Base-by-base conservation (phyloP, 2,113 vertebrate species). In the Dendropsophus ebraccatus region DNA sequence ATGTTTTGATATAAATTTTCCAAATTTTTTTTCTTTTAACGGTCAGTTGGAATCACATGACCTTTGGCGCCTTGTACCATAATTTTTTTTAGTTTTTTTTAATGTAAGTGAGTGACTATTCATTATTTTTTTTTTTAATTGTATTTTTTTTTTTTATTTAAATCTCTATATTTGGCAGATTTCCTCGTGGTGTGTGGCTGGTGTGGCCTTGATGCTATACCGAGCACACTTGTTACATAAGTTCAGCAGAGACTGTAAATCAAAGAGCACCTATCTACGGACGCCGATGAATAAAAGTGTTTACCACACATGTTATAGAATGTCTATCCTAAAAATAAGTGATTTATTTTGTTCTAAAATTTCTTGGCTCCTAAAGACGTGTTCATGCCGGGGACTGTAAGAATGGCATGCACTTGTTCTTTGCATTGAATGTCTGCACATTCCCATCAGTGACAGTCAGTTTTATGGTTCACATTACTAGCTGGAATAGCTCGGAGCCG, bases 331-430 rank as follows among this genome's bases (percentile, higher is more conserved):
- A 80, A 80, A 80, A 80, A 80, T 80, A 80, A 80, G 37, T 80
- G 77, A 80, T 80, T 80, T 80, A 80, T 80, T 80, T 80, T 62
- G 21, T 60, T 62, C 77, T 60, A 80, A 60, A 80, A 80, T 80
- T 41, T 60, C 77, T 41, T 54, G 35, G 77, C 56, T 80, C 77
- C 77, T 37, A 62, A 80, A 41, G 35, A 62, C 54, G 19, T 60
- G 77, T 28, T 62, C 77, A n/a, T 62, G 54, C 32, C 19, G 56
- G 35, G 54, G 50, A 62, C 21, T 7, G 77, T 3, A 54, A 25
- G 54, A 41, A 56, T 45, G 77, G 77, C 50, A 62, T 41, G 54
- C 54, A 60, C 54, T 80, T 45, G 54, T 60, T 35, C 77, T n/a
- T 60, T 58, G 77, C 77, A 62, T 60, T 50, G 14, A 76, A 50